A percentile compares a stretch with the other conserved stretches of the same genome.
Conservation (phyloP, 2,113 vertebrate genomes). For the Nibea coibor region DNA sequence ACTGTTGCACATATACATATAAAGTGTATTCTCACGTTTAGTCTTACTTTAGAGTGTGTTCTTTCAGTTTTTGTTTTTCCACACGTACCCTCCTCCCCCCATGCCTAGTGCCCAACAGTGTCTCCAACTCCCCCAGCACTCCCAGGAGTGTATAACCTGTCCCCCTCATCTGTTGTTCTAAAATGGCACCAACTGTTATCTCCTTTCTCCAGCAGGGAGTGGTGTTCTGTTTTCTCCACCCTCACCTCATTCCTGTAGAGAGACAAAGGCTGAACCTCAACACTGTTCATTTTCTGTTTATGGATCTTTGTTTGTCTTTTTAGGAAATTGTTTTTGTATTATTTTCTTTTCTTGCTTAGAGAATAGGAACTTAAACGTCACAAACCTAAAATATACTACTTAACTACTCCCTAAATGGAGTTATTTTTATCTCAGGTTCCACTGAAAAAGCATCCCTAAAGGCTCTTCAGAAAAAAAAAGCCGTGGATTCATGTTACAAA, state of each 20-base stretch:
- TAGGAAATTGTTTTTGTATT: slow-evolving; percentile 52
- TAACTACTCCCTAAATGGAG: slow-evolving; percentile 79
- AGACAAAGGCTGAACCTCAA: slow-evolving; percentile 76
- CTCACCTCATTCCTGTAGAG: slow-evolving; percentile 69
- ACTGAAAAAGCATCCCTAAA: slow-evolving; percentile 82
- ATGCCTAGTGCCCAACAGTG: slow-evolving; percentile 27
- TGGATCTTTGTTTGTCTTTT: slow-evolving; percentile 66
- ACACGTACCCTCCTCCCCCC: slow-evolving; percentile 13
- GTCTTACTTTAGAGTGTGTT: slow-evolving; percentile 69
- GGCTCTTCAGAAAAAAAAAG: slow-evolving; percentile 76
- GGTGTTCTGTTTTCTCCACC: slow-evolving; percentile 61
- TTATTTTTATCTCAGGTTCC: slow-evolving; percentile 87
- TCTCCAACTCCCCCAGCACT: slow-evolving; percentile 42
- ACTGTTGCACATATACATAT: slow-evolving; percentile 76
- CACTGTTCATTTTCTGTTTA: slow-evolving; percentile 72
- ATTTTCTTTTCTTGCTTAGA: slow-evolving; percentile 66
- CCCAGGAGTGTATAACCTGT: slow-evolving; percentile 38
- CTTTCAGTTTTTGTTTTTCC: slow-evolving; percentile 33
- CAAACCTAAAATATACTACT: slow-evolving; percentile 79
- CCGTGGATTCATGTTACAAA: slow-evolving; percentile 83
- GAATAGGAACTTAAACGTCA: slow-evolving; percentile 71
- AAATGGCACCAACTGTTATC: slow-evolving; percentile 73
- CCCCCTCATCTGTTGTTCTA: slow-evolving; percentile 45
- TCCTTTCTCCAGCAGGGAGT: slow-evolving; percentile 71
- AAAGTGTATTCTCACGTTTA: slow-evolving; percentile 68